Base-by-base conservation (phyloP, 2,797 vertebrate species). In the Notolabrus celidotus region DNA sequence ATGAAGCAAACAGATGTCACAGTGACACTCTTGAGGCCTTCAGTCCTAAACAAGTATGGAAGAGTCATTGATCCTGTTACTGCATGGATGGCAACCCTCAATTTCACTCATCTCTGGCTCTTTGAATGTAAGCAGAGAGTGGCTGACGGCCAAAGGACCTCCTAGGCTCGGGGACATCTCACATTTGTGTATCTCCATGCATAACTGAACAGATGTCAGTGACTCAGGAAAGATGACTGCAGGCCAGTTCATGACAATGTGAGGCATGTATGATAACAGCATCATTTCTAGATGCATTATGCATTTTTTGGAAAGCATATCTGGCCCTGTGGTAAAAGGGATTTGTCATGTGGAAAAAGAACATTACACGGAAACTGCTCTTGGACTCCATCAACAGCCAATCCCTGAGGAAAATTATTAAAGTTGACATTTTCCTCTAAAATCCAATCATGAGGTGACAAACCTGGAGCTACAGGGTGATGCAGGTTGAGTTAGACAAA, bases 1-100 rank as follows among this genome's bases (percentile, higher is more conserved):
- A 87, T 3, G 54, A 53, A 71, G 74, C 72, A 89, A 89, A 91
- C 77, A 89, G 77, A 85, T 85, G 70, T 67, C 72, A 81, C 67
- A 67, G 63, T 60, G 71, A 84, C 85, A 71, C 53, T n/a, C n/a
- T 74, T 56, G 39, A 79, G 70, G 71, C 71, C 76, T 74, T 77
- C 39, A 53, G 54, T 66, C 71, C 65, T 87, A 70, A 85, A 84
- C 58, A 87, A 87, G 71, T 82, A 79, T 33, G 60, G 33, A 34
- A 41, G 63, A 81, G 63, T 66, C 68, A 86, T 60, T 81, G 84
- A 89, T 87, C 69, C 63, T 33, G 56, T 75, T 74, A 68, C 60
- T 81, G 63, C 80, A 85, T 51, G 67, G 68, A 85, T 56, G 66
- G 60, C 16, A 83, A 83, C 66, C 72, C 65, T 73, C 73, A 57